phyloP scores from a whole-genome alignment of 2,888 invertebrate species.

The Hydroisotoma schaefferi region DNA sequence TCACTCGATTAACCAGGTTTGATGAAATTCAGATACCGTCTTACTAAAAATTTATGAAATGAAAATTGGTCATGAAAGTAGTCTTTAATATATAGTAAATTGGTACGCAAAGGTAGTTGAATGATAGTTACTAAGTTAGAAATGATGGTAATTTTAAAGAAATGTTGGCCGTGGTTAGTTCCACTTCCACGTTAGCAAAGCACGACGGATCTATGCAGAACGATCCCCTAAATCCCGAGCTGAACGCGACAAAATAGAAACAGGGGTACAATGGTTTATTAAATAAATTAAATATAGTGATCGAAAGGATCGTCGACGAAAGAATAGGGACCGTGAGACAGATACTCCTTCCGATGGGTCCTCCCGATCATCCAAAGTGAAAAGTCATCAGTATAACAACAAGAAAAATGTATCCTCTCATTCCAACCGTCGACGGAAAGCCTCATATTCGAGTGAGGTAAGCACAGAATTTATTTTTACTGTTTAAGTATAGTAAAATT shows the following conservation, averaged over 20 bases:
- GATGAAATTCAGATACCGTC: too few species aligned
- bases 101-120: neutral
- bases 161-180: neutral
- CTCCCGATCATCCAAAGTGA: constrained; percentile 36
- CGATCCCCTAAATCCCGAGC: neutral
- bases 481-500: too few species aligned
- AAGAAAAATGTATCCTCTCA: constrained; percentile 41
- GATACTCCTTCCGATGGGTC: constrained; percentile 43
- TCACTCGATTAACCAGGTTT: constrained; percentile 19
- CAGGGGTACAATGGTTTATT: neutral
- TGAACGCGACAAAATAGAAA: too few species aligned
- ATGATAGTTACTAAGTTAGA: neutral
- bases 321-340: constrained; percentile 44
- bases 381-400: constrained; percentile 31
- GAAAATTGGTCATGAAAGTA: too few species aligned
- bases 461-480: constrained; percentile 32
- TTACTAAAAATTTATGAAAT: constrained; percentile 2
- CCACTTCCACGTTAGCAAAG: neutral
- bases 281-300: constrained; percentile 32
- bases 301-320: constrained; percentile 48
- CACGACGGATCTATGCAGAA: neutral
- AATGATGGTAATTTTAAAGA: neutral
- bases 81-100: too few species aligned
- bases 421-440: constrained; percentile 41
- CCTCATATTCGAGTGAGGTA: constrained; percentile 46